Percentiles rank a stretch among this genome's conserved stretches.
Evolutionary conservation across 2,797 vertebrate genomes (phyloP).

Genomic region (Xenopus petersii): DNA sequence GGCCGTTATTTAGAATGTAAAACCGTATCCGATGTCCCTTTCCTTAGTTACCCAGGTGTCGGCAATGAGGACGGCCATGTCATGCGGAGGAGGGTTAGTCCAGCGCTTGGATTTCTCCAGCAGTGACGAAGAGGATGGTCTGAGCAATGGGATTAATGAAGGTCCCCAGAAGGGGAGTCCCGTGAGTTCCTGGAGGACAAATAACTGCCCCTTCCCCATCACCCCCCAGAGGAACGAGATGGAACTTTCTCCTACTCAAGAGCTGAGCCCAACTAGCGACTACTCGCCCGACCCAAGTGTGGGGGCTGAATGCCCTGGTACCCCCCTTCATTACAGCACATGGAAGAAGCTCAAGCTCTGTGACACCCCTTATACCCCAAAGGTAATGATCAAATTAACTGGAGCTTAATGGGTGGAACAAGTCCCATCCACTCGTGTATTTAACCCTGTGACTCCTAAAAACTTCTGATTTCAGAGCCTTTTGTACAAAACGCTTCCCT

Average conservation of each 20-base stretch:
- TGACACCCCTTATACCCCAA: constrained; percentile 83
- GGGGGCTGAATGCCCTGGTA: constrained; percentile 54
- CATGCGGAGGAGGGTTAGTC: constrained; percentile 53
- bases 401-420: no score
- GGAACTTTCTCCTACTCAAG: constrained; percentile 45
- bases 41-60: no score
- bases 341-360: constrained; percentile 76
- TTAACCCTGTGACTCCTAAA: no score
- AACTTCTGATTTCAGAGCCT: constrained; percentile 68
- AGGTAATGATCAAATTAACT: constrained; percentile 64
- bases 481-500: constrained; percentile 73
- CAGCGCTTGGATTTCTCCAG: constrained; percentile 80
- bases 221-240: constrained; percentile 51
- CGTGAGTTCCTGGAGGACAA: constrained; percentile 18
- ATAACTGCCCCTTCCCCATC: constrained; percentile 30
- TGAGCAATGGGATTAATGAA: constrained; percentile 16
- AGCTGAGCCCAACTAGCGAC: constrained; percentile 36
- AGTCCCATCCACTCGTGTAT: no score
- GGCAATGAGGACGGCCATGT: constrained; percentile 38
- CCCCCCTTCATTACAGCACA: constrained; percentile 70
- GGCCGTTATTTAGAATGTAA: no score
- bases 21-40: neutral
- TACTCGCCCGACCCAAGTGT: neutral
- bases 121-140: constrained; percentile 57
- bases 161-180: neutral